Percentiles rank a stretch among this genome's conserved stretches.
Evolutionary conservation across 2,888 invertebrate genomes (phyloP).

Genomic region (Cantharis lateralis): DNA sequence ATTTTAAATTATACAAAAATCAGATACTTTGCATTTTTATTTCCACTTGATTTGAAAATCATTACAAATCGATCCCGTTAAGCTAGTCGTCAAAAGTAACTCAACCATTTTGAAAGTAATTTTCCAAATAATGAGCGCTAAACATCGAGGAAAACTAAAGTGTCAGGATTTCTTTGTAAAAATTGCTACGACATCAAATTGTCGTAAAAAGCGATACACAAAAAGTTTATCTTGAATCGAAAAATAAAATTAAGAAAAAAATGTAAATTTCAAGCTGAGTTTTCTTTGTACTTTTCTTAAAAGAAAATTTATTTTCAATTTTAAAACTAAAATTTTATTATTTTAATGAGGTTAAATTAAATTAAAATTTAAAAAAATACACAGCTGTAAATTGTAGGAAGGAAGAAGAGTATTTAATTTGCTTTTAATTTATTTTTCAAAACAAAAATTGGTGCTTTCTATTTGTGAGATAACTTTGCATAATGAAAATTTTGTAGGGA

Average conservation of each 20-base stretch:
- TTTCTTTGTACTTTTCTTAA: not conserved
- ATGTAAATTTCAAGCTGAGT: not conserved
- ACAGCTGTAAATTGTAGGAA: not conserved
- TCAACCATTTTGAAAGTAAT: not conserved
- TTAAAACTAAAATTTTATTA: not conserved
- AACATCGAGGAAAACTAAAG: not conserved
- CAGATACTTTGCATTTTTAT: not conserved
- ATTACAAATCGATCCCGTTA: not conserved
- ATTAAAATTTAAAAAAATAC: not conserved
- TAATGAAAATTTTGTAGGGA: not conserved
- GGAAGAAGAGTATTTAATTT: not conserved
- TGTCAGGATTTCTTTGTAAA: not conserved
- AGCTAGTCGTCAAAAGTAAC: not conserved
- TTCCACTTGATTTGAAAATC: not conserved
- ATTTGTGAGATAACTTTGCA: not conserved
- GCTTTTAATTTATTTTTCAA: not conserved
- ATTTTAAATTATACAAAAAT: not conserved
- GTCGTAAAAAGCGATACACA: not conserved
- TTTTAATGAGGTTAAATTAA: not conserved
- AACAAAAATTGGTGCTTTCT: not conserved
- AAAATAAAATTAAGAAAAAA: not conserved
- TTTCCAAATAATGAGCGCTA: not conserved
- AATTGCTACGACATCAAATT: not conserved
- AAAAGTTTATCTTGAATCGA: not conserved
- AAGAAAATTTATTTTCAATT: not conserved